A percentile compares a stretch with the other conserved stretches of the same genome.
Conservation (phyloP, 2,113 vertebrate species). For the Corapipo altera region DNA sequence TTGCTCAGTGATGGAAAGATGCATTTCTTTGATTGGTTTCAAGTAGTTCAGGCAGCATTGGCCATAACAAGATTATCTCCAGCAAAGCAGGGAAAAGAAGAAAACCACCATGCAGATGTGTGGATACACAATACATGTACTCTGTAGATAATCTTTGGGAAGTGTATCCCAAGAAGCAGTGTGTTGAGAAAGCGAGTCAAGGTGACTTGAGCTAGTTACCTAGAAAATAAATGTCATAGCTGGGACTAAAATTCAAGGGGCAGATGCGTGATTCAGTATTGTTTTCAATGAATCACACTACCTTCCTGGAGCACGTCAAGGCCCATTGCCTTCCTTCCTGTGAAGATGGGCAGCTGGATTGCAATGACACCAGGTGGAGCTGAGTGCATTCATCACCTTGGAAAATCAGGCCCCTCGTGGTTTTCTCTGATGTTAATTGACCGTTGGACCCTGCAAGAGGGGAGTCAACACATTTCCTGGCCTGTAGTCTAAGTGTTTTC, state of each 20-base stretch:
- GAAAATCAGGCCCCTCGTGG: slow-evolving; percentile 10
- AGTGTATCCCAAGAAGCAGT: background rate
- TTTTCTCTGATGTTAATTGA: background rate
- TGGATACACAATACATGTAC: background rate
- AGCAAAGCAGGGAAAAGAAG: background rate
- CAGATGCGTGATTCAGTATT: background rate
- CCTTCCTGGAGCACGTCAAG: background rate
- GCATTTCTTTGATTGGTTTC: background rate
- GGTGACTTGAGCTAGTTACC: background rate
- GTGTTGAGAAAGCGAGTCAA: background rate
- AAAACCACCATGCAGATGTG: background rate
- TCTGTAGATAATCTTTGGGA: background rate
- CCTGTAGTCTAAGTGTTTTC: background rate
- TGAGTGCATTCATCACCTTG: background rate
- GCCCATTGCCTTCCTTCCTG: slow-evolving; percentile 43
- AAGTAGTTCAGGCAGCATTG: background rate
- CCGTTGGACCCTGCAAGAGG: background rate
- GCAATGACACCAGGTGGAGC: background rate
- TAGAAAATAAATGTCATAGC: background rate
- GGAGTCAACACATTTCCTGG: slow-evolving; percentile 33
- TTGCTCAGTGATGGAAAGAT: background rate
- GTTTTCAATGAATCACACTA: background rate
- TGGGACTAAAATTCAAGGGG: background rate
- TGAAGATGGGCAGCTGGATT: slow-evolving; percentile 25
- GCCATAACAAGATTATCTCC: background rate